Evolutionary conservation across 2,888 invertebrate genomes (phyloP), one percentile per base, ranked within the genome.

Genomic region (Apotomis turbidana): DNA sequence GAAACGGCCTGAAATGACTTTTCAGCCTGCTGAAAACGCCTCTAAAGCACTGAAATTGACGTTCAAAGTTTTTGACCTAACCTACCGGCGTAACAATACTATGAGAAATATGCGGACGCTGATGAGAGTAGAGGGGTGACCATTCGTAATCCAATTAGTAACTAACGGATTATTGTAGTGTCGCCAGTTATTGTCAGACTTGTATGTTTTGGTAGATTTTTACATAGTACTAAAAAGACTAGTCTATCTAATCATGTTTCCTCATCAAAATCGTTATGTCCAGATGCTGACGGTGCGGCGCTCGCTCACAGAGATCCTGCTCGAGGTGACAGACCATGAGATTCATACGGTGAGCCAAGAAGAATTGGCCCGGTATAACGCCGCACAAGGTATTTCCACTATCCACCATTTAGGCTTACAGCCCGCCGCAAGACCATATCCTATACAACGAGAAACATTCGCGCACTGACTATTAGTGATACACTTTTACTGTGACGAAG

Each of bases 321-420:
- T 99, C 81, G 98, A 98, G 89, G 98, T 98, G 82, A 99, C 99
- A 38, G 97, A 97, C 89, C 96, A 96, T 89, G 97, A 98, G 94
- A 97, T 99, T 86, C 94, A 95, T 84, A 94, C 94, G 84, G 95
- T 98, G 85, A 97, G 97, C 90, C 95, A 95, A 90, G 98, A 98
- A 94, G 97, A 97, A 87, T 94, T 96, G 91, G 96, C 95, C 93
- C 95, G 96, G 92, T 96, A 95, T 94, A 96, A 95, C 93, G 95
- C 95, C 85, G 95, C 95, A 92, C 97, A 97, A 97, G 97, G 97
- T 97, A 97, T 95, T 94, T 91, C 90, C 88, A 86, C 86, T 85
- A 63, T 68, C 62, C 68, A 72, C 44, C 84, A 86, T 86, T 86
- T 87, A 84, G 86, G 87, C 87, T 86, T 86, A 81, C 79, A 79